These are phyloP conservation scores for Piaya cayana DNA, from an alignment of 2,113 vertebrate genomes.

Conservation along the genomic window DNA sequence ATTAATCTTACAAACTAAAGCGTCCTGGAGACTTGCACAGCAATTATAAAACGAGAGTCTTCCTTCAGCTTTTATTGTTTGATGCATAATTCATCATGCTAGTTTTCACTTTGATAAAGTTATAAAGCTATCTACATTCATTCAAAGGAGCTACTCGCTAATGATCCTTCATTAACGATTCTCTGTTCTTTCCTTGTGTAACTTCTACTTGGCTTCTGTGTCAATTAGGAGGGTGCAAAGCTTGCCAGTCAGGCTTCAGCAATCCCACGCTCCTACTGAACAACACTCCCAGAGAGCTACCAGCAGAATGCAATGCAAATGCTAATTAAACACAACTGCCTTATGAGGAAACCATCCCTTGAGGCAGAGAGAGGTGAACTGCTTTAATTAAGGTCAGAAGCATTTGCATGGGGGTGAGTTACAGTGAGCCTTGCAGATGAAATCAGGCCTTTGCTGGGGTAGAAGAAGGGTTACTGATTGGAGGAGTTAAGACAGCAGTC, in stretches of 20 bases:
- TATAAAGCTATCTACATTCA: constrained; percentile 71
- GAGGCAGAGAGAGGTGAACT: constrained; percentile 64
- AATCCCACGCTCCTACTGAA: constrained; percentile 63
- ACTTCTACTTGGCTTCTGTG: constrained; percentile 67
- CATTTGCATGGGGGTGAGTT: constrained; percentile 61
- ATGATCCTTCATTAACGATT: constrained; percentile 67
- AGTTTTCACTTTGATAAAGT: constrained; percentile 65
- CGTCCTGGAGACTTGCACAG: constrained; percentile 48
- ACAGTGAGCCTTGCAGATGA: not conserved
- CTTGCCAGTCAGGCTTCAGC: constrained; percentile 70
- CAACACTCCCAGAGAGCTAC: constrained; percentile 55
- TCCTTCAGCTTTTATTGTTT: constrained; percentile 56
- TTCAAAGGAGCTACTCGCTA: constrained; percentile 65
- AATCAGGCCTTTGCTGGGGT: not conserved
- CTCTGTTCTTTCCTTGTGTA: constrained; percentile 68
- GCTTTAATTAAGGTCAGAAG: constrained; percentile 67
- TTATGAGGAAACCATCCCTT: constrained; percentile 64
- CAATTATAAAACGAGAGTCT: constrained; percentile 61
- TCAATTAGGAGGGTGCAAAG: constrained; percentile 62
- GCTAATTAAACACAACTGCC: constrained; percentile 71
- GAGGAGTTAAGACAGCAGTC: not conserved
- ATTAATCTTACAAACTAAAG: constrained; percentile 60
- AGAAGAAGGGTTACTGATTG: not conserved
- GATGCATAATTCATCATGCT: constrained; percentile 59
- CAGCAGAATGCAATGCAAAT: constrained; percentile 68